Evolutionary conservation across 2,113 vertebrate genomes (phyloP).

Genomic region (human): GRCh38 chr11:134203001-134203500

Average conservation of each 20-base stretch:
- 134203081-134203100: neutral
- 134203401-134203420: conserved; percentile 44
- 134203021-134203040: neutral
- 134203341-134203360: neutral
- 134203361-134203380: accelerated
- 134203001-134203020: conserved; percentile 42
- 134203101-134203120: neutral
- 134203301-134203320: neutral
- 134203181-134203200: conserved; percentile 51
- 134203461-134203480: conserved; percentile 49
- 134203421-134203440: neutral
- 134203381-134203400: neutral
- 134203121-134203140: conserved; percentile 53
- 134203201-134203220: conserved; percentile 58
- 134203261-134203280: conserved; percentile 24
- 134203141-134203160: conserved; percentile 71
- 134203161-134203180: conserved; percentile 32
- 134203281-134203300: neutral
- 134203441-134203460: conserved; percentile 13
- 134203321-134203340: neutral
- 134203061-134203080: neutral
- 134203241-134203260: neutral
- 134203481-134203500: conserved; percentile 38
- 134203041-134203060: neutral
- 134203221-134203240: neutral